These are phyloP conservation scores for Thalassarche chlororhynchos DNA, from an alignment of 2,113 vertebrate genomes.

Conservation along the genomic window DNA sequence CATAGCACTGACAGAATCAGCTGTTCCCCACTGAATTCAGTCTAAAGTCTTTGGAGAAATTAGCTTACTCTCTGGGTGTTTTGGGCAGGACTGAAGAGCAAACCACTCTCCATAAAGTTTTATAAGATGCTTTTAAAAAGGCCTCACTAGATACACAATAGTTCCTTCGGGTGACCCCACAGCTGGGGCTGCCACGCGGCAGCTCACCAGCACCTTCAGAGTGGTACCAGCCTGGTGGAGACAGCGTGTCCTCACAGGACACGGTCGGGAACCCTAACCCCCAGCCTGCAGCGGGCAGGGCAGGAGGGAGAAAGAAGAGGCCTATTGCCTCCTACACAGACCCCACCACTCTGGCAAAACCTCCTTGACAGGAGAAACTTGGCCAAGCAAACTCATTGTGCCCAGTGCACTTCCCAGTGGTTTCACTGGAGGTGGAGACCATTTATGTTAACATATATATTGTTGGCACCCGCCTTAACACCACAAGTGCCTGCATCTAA, in stretches of 20 bases:
- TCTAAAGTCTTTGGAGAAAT: background rate
- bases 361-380: background rate
- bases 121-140: background rate
- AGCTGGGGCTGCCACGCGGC: rapidly evolving
- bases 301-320: background rate
- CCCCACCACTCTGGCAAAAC: background rate
- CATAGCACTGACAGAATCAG: background rate
- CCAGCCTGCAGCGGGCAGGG: background rate
- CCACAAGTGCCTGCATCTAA: background rate
- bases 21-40: background rate
- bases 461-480: background rate
- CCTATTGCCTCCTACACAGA: background rate
- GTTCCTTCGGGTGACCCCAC: background rate
- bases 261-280: background rate
- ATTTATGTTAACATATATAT: background rate
- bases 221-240: background rate
- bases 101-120: background rate
- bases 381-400: background rate
- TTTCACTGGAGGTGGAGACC: background rate
- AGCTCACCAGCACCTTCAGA: background rate
- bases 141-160: background rate
- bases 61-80: background rate
- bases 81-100: background rate
- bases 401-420: background rate
- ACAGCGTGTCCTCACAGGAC: background rate